Evolutionary conservation across 2,888 invertebrate species (phyloP).

Genomic region (Biston stratarius): DNA sequence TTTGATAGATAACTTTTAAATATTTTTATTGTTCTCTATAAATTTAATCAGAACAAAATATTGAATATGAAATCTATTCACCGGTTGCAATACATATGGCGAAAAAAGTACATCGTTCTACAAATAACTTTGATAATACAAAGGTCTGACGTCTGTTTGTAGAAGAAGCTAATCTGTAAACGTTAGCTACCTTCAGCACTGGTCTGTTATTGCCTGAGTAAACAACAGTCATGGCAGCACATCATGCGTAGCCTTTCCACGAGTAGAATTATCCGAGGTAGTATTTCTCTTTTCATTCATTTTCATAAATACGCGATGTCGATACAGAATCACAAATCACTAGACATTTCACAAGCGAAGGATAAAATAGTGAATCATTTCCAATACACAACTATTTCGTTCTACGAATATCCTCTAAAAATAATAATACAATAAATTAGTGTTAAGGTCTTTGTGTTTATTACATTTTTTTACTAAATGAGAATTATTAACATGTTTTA

Average conservation of each 20-base stretch:
- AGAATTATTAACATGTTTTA: no score
- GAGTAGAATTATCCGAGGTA: constrained; percentile 11
- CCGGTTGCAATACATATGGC: constrained; percentile 3
- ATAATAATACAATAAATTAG: no score
- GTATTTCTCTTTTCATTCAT: not conserved
- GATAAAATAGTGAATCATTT: not conserved
- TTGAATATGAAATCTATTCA: not conserved
- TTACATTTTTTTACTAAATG: no score
- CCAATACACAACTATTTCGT: not conserved
- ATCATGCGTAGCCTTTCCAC: constrained; percentile 16
- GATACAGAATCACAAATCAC: not conserved
- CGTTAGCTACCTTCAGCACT: constrained; percentile 24
- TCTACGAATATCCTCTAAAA: no score
- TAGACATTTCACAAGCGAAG: not conserved
- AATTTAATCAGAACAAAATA: not conserved
- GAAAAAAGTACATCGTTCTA: constrained; percentile 5
- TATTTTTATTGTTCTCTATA: not conserved
- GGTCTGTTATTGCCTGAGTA: constrained; percentile 21
- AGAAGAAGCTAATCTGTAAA: constrained; percentile 22
- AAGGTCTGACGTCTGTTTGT: constrained; percentile 24
- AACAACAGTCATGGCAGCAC: constrained; percentile 15
- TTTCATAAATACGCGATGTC: not conserved
- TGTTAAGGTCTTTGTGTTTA: no score
- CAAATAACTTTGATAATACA: constrained; percentile 18
- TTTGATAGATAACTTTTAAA: not conserved